Evolutionary conservation across 1,140 invertebrate genomes (phyloP), one percentile per base, ranked within the genome.

Genomic region (Pararge aegeria): DNA sequence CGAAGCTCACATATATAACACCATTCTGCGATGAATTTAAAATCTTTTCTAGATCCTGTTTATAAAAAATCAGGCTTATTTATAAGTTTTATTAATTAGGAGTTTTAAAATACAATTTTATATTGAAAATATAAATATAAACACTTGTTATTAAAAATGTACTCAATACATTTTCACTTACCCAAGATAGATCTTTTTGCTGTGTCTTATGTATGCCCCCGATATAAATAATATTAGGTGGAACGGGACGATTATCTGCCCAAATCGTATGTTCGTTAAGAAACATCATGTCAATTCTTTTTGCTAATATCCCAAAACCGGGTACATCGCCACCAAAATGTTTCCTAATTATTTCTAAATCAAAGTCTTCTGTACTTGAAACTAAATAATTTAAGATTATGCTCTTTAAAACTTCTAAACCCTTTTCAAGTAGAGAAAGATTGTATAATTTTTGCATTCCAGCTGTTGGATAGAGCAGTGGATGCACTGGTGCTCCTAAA

Each of bases 221-320:
- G 29, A 92, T 73, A 56, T 84, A 72, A 4, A 92, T 67, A 2
- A 91, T 80, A 29, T 66, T 79, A 5, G 90, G 90, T 10, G 87
- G 76, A 20, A 87, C 62, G 3, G 92, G 85, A 21, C 83, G 75
- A 19, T 80, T 73, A 37, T 78, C 72, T 21, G 81, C 73, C 61
- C 90, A 80, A 9, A 85, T 62, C 7, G 84, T 83, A 83, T 92
- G 84, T n/a, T 71, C 75, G 63, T 90, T 91, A 1, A 89, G 48
- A 49, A 94, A 87, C n/a, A 92, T 44, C 66, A 94, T 67, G 48
- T 87, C 88, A 0, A 90, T 73, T 68, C 89, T 89, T 21, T 78
- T 73, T 19, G 79, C 70, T n/a, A 93, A 62, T 52, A 90, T 83
- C 0, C 70, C 61, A 3, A 91, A 16, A 16, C 62, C 44, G 2